A percentile compares a stretch with the other conserved stretches of the same genome.
These are phyloP conservation scores for Platycnemis pennipes DNA, from an alignment of 2,888 invertebrate species.

Conservation along the genomic window DNA sequence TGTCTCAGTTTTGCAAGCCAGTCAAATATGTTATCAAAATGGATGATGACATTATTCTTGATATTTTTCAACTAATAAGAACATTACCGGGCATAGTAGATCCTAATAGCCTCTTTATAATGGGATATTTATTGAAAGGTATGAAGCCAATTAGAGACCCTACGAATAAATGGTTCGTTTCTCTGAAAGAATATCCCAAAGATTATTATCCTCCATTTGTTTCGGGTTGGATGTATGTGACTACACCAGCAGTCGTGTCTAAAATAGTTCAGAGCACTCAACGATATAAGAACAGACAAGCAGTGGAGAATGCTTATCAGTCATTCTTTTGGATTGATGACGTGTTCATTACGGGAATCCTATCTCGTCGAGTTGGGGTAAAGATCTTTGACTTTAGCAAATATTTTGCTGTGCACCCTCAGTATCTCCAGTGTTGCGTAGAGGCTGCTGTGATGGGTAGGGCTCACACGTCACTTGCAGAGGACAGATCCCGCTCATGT, in stretches of 20 bases:
- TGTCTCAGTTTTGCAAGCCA: conserved; percentile 82
- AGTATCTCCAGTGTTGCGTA: conserved; percentile 88
- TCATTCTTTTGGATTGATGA: conserved; percentile 96
- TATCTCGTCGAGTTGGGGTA: conserved; percentile 83
- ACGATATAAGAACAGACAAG: conserved; percentile 76
- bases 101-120: conserved; percentile 77
- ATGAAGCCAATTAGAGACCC: conserved; percentile 84
- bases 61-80: conserved; percentile 82
- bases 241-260: conserved; percentile 84
- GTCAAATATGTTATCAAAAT: conserved; percentile 87
- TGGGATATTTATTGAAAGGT: conserved; percentile 85
- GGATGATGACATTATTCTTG: conserved; percentile 90
- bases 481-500: conserved; percentile 79
- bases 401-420: conserved; percentile 86
- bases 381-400: conserved; percentile 82
- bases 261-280: conserved; percentile 78
- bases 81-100: conserved; percentile 77
- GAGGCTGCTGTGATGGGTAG: conserved; percentile 80
- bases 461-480: conserved; percentile 78
- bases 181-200: conserved; percentile 83
- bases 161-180: conserved; percentile 91
- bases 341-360: conserved; percentile 90
- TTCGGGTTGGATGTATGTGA: conserved; percentile 92
- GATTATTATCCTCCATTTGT: conserved; percentile 87
- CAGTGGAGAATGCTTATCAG: conserved; percentile 73